Evolutionary conservation across 2,888 invertebrate genomes (phyloP), one percentile per base, ranked within the genome.

Genomic region (Lasius platythorax): DNA sequence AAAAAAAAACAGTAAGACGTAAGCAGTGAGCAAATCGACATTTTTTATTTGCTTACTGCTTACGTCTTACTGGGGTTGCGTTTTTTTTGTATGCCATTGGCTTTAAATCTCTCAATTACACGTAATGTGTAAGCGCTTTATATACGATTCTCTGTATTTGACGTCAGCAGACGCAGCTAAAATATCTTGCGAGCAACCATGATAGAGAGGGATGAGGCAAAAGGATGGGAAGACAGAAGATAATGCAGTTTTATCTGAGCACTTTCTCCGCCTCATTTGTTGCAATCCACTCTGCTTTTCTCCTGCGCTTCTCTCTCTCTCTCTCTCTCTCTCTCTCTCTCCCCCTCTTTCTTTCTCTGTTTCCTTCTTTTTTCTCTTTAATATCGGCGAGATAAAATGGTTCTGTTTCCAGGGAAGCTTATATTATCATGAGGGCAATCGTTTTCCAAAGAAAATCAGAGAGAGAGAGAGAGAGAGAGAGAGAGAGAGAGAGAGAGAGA

Each of bases 161-260:
- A 81, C 73, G 79, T 79, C 79, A 61, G 70, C 58, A 70, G 33
- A 61, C 70, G 23, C n/a, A 72, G n/a, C 18, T 46, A n/a, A 73
- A 81, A 73, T 81, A 63, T 61, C 61, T 72, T 28, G 15, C 68
- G 50, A 18, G 66, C 23, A 33, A 76, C n/a, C 43, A 11, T 4
- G 43, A 67, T 5, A 30, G 15, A 28, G 8, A 46, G 18, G 43
- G 46, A 6, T 9, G 5, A 15, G 2, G 28, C 28, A n/a, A 33
- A 33, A 23, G 18, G 9, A 79, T 50, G 15, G 33, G 9, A 6
- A 33, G 70, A n/a, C 18, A 11, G 11, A 15, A 18, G 37, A 79
- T 61, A 79, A 72, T 61, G 30, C 56, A 72, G 37, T 73, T 72
- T 50, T 61, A 37, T 72, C 37, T 33, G 37, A n/a, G 23, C 28